Conservation (phyloP, 2,888 invertebrate genomes). For the Habroteleia sp. region DNA sequence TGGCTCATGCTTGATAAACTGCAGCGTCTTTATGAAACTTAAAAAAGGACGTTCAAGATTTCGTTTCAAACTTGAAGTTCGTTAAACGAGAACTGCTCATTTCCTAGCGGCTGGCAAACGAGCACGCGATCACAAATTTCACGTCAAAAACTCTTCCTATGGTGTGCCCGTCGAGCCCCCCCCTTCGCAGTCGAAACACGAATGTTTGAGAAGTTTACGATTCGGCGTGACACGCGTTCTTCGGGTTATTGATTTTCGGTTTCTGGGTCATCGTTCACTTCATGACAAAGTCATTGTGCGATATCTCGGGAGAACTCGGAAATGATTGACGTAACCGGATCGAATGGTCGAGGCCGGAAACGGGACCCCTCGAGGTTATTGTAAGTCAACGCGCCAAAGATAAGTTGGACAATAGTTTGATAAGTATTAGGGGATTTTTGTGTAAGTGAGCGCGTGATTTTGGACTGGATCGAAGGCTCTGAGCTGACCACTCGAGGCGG, state of each 20-base stretch:
- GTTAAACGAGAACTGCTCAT: conserved; percentile 35
- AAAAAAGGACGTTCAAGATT: no score
- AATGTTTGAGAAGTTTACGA: conserved; percentile 17
- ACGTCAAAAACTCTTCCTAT: conserved; percentile 1
- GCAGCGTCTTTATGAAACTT: no score
- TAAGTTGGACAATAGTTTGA: conserved; percentile 66
- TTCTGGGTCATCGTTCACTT: conserved; percentile 60
- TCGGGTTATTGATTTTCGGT: conserved; percentile 60
- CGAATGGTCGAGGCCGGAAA: conserved; percentile 29
- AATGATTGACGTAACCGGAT: conserved; percentile 54
- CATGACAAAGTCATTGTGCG: conserved; percentile 55
- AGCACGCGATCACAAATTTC: conserved; percentile 22
- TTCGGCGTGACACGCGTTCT: conserved; percentile 36
- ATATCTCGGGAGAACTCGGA: conserved; percentile 49
- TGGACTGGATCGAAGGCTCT: conserved; percentile 13
- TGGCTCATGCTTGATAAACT: no score
- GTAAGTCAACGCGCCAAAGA: conserved; percentile 66
- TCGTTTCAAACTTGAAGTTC: no score
- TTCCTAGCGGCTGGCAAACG: conserved; percentile 1
- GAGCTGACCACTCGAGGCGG: neutral
- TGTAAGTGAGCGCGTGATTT: conserved; percentile 31
- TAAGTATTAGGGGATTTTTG: conserved; percentile 48
- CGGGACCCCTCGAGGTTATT: conserved; percentile 5
- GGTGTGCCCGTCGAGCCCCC: no score
- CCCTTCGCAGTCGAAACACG: neutral